Base-by-base conservation (phyloP, 1,140 invertebrate genomes). In the Odontomachus brunneus region DNA sequence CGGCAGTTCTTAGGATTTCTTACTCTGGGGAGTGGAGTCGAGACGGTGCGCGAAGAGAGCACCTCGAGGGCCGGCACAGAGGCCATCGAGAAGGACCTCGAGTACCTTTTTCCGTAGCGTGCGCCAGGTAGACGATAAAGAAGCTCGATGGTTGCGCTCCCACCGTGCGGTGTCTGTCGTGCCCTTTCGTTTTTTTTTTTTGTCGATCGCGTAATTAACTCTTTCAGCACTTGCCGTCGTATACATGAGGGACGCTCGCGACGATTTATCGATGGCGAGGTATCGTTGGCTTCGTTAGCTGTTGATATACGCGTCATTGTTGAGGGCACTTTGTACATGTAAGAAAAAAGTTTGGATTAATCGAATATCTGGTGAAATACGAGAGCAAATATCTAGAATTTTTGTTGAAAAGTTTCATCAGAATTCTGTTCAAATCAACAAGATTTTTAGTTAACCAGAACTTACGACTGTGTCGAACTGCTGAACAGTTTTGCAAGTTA, bases 131-230 rank as follows among this genome's bases (percentile, higher is more conserved):
- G 51, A 22, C 51, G 29, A 17, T 29, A 48, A 69, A 80, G 51
- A 69, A 69, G 57, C 19, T 65, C 60, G 62, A 78, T 19, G 65
- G 57, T 59, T 38, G n/a, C n/a, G n/a, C 51, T 78, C 75, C 51
- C 75, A 57, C 17, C 33, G 75, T 26, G 12, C 63, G 74, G 19
- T 17, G 44, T 76, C 17, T 15, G 29, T 26, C 59, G 59, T 38
- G 53, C 11, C 9, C 9, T 44, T 44, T 44, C n/a, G n/a, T 44
- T 44, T 44, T 11, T 11, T 44, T 4, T 57, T 80, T 76, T 69
- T 14, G n/a, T 57, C 65, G 33, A 19, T 80, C 75, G 75, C 24
- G 51, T 78, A 69, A 78, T 78, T 67, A 80, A 80, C 33, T 80
- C 19, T 69, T 80, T 80, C 33, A 80, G 38, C 75, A 78, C 33